Evolutionary conservation across 1,140 invertebrate species (phyloP).

Genomic region (Ditylenchus dipsaci): DNA sequence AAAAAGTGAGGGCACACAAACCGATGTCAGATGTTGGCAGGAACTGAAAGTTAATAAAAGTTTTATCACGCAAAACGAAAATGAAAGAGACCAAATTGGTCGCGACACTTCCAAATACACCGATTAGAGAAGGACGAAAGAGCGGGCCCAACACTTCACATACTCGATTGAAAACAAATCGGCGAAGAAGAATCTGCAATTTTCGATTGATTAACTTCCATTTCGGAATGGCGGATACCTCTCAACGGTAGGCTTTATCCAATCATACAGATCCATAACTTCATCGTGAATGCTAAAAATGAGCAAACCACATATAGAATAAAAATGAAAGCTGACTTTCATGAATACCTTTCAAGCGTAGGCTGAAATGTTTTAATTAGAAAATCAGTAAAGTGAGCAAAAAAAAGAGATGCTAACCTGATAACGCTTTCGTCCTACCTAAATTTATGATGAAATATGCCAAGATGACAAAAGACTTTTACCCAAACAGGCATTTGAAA

Average conservation of each 20-base stretch:
- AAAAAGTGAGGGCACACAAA: too few relatives aligned
- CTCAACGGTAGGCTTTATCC: slow-evolving; percentile 40
- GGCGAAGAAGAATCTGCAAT: slow-evolving; percentile 2
- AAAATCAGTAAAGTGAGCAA: too few relatives aligned
- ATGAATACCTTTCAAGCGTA: too few relatives aligned
- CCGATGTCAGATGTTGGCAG: slow-evolving; percentile 34
- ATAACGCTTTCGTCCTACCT: too few relatives aligned
- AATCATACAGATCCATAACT: slow-evolving; percentile 44
- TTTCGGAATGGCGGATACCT: slow-evolving; percentile 5
- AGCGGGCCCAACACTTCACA: slow-evolving; percentile 1
- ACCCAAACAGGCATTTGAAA: too few relatives aligned
- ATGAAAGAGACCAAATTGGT: slow-evolving; percentile 11
- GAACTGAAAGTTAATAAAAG: slow-evolving; percentile 3
- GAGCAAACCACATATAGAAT: too few relatives aligned
- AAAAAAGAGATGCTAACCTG: too few relatives aligned
- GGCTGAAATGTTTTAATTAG: too few relatives aligned
- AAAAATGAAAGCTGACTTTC: too few relatives aligned
- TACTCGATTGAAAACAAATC: slow-evolving; percentile 4
- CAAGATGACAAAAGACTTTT: too few relatives aligned
- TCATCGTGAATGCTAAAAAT: not conserved
- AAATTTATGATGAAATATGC: too few relatives aligned
- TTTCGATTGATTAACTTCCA: not conserved
- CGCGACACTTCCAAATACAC: slow-evolving; percentile 20
- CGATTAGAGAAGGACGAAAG: slow-evolving; percentile 1
- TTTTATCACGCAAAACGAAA: too few relatives aligned